These are phyloP conservation scores for Scleropages formosus DNA, from an alignment of 2,797 vertebrate species.

Conservation along the genomic window DNA sequence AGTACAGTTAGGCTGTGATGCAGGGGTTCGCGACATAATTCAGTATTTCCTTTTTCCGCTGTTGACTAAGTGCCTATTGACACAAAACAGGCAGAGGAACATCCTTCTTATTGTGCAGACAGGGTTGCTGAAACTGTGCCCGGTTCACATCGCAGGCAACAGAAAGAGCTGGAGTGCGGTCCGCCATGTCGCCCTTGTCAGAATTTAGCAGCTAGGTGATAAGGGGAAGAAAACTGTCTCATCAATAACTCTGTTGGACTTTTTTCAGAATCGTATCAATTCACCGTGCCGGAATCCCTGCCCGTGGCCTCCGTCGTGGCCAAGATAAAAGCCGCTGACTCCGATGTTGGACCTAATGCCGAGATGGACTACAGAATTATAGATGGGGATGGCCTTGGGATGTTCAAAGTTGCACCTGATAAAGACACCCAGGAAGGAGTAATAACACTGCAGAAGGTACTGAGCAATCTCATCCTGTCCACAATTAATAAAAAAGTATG, in stretches of 20 bases:
- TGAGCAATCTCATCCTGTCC: neutral
- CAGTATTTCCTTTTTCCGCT: neutral
- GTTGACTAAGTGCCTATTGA: neutral
- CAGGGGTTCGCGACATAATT: neutral
- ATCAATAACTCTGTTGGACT: conserved; percentile 45
- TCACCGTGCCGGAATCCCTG: conserved; percentile 80
- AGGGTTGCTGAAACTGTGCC: neutral
- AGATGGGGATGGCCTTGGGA: conserved; percentile 79
- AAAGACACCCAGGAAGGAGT: conserved; percentile 86
- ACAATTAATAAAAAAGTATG: neutral
- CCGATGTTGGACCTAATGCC: conserved; percentile 81
- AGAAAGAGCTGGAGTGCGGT: neutral
- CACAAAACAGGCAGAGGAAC: too few species aligned
- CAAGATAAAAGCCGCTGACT: conserved; percentile 84
- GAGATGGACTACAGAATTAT: conserved; percentile 91
- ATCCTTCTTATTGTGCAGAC: too few species aligned
- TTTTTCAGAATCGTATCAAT: conserved; percentile 83
- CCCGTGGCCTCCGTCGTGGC: conserved; percentile 78
- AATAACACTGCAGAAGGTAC: conserved; percentile 82
- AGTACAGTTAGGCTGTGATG: neutral
- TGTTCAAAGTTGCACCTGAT: conserved; percentile 82
- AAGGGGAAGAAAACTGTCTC: conserved; percentile 45
- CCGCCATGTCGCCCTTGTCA: neutral
- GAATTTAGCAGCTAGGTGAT: conserved; percentile 39
- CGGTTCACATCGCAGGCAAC: neutral